Evolutionary conservation across 2,888 invertebrate genomes (phyloP).

Genomic region (Willowsia nigromaculata): DNA sequence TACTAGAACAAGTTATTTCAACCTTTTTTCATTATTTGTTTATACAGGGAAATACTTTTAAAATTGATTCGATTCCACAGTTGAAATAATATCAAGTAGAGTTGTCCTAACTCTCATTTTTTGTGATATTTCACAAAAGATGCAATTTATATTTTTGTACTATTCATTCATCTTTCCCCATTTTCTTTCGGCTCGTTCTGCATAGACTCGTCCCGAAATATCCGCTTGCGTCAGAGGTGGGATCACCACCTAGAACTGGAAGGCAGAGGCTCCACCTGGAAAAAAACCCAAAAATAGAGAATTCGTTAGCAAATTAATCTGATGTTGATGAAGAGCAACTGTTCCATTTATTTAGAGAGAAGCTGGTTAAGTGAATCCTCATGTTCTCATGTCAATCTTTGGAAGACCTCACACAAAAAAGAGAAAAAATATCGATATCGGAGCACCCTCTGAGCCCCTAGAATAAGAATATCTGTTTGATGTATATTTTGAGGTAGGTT

Average conservation of each 20-base stretch:
- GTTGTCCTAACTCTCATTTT: too few species aligned
- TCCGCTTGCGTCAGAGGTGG: background rate
- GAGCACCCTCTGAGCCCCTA: background rate
- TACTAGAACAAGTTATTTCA: background rate
- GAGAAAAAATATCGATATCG: background rate
- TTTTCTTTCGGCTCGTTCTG: too few species aligned
- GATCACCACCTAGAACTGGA: too few species aligned
- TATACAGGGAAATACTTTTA: too few species aligned
- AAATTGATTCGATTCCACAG: too few species aligned
- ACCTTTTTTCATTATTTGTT: background rate
- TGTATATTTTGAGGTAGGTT: background rate
- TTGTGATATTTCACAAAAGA: too few species aligned
- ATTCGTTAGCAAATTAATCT: background rate
- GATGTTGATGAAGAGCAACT: background rate
- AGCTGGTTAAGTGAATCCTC: background rate
- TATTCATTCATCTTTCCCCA: background rate
- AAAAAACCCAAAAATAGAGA: background rate
- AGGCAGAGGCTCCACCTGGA: conserved; percentile 1
- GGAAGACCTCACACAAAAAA: background rate
- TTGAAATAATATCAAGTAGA: too few species aligned
- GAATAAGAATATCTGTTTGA: background rate
- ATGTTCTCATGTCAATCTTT: background rate
- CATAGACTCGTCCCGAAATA: too few species aligned
- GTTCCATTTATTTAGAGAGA: background rate
- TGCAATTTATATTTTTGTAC: conserved; percentile 6